phyloP scores from a whole-genome alignment of 2,797 vertebrate species.

The Microcaecilia unicolor region DNA sequence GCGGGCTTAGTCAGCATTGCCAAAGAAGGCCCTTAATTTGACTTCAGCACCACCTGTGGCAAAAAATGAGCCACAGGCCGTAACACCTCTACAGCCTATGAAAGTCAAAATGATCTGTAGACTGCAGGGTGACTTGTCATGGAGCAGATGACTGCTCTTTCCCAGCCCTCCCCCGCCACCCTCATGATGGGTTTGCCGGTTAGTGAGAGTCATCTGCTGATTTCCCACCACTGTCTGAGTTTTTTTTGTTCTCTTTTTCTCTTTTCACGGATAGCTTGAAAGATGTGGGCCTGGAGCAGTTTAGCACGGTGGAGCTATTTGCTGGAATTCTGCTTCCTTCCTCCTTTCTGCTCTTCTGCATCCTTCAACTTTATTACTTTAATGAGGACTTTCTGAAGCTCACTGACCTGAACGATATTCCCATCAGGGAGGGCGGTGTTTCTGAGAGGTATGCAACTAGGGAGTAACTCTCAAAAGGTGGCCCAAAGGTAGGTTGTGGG shows the following conservation, averaged over 20 bases:
- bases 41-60: too few species aligned
- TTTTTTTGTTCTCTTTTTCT: not conserved
- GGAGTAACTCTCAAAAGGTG: not conserved
- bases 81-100: too few species aligned
- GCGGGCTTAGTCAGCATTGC: too few species aligned
- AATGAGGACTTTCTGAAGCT: conserved; percentile 61
- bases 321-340: conserved; percentile 59
- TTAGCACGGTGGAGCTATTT: conserved; percentile 51
- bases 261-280: conserved; percentile 35
- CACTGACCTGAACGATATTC: conserved; percentile 53
- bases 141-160: too few species aligned
- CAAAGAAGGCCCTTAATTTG: too few species aligned
- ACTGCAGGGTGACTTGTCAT: too few species aligned
- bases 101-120: too few species aligned
- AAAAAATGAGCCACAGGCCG: too few species aligned
- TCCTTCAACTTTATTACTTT: conserved; percentile 69
- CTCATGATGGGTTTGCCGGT: too few species aligned
- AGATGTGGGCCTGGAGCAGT: conserved; percentile 60
- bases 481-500: not conserved
- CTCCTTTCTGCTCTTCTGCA: conserved; percentile 58
- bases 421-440: conserved; percentile 20
- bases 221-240: too few species aligned
- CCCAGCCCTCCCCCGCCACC: too few species aligned
- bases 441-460: conserved; percentile 3
- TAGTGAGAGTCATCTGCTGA: too few species aligned